Conservation (phyloP, 2,888 invertebrate species). For the Pristionchus mayeri region DNA sequence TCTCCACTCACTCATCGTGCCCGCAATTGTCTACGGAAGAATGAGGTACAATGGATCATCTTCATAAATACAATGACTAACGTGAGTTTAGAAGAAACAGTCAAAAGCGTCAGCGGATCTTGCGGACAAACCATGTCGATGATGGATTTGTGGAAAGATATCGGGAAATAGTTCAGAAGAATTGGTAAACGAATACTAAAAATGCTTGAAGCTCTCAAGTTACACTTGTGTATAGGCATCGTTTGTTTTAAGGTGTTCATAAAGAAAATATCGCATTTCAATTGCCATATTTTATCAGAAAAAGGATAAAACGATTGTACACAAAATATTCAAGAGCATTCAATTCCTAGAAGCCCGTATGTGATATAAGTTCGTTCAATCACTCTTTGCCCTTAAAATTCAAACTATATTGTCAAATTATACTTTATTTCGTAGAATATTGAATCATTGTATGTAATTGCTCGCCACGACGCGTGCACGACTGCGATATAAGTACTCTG, state of each 20-base stretch:
- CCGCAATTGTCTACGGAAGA: not conserved
- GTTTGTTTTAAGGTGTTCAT: too few relatives aligned
- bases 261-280: too few relatives aligned
- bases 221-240: too few relatives aligned
- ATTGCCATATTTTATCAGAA: too few relatives aligned
- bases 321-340: too few relatives aligned
- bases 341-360: too few relatives aligned
- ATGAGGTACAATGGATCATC: not conserved
- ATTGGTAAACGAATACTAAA: conserved; percentile 2
- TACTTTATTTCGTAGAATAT: too few relatives aligned
- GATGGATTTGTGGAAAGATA: not conserved
- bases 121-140: not conserved
- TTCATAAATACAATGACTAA: not conserved
- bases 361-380: too few relatives aligned
- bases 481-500: not conserved
- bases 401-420: too few relatives aligned
- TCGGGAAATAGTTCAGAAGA: not conserved
- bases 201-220: too few relatives aligned
- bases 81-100: not conserved
- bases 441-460: not conserved
- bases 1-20: conserved; percentile 5
- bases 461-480: not conserved
- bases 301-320: too few relatives aligned
- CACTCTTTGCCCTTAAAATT: not conserved
- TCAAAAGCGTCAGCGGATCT: not conserved